Evolutionary conservation across 2,888 invertebrate genomes (phyloP).

Genomic region (Netelia inedita): DNA sequence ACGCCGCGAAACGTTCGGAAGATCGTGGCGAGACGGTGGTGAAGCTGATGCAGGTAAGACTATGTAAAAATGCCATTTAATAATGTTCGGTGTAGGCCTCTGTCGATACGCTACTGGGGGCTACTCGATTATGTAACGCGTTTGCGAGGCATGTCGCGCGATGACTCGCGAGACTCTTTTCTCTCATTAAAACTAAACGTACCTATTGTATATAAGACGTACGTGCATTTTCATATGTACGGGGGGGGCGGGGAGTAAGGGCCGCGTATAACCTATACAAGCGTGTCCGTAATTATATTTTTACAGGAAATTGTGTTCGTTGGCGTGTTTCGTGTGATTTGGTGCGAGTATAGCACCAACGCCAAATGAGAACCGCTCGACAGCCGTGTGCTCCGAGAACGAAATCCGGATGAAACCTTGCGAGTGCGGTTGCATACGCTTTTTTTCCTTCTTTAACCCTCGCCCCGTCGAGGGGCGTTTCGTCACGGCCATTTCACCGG

Average conservation of each 20-base stretch:
- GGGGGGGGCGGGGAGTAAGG: too few species aligned
- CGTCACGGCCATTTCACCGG: neutral
- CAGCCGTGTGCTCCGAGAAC: neutral
- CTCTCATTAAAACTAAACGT: constrained; percentile 11
- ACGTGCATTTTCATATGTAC: neutral
- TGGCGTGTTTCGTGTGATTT: too few species aligned
- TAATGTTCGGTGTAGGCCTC: neutral
- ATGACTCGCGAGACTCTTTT: constrained; percentile 62
- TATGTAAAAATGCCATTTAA: constrained; percentile 58
- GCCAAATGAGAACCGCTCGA: neutral
- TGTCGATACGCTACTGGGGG: constrained; percentile 6
- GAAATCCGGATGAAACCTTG: constrained; percentile 46
- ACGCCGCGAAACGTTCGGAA: constrained; percentile 9
- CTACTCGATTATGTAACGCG: constrained; percentile 48
- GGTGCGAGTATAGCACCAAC: neutral
- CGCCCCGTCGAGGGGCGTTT: constrained; percentile 11
- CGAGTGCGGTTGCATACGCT: constrained; percentile 17
- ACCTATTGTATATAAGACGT: neutral
- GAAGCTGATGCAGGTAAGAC: constrained; percentile 79
- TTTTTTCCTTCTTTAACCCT: constrained; percentile 20
- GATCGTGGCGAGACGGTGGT: constrained; percentile 62
- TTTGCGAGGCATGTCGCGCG: constrained; percentile 26
- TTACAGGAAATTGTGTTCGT: too few species aligned
- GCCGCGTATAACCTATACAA: too few species aligned
- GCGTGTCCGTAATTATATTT: too few species aligned